Conservation (phyloP, 2,888 invertebrate species). For the Melanchra persicariae region DNA sequence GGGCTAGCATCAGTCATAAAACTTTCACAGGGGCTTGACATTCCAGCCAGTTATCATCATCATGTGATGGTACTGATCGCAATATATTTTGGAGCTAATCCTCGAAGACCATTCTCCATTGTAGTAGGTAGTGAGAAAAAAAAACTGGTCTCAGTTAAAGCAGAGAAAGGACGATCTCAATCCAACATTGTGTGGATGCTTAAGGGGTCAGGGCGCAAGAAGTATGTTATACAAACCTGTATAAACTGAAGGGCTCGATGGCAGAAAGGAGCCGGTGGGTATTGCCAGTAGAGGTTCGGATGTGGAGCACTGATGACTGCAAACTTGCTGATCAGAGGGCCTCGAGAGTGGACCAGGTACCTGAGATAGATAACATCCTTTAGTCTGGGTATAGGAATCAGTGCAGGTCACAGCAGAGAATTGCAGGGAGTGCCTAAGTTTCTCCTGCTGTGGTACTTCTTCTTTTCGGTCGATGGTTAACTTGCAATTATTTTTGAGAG, state of each 20-base stretch:
- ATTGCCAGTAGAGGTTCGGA: slow-evolving; percentile 87
- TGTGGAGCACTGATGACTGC: slow-evolving; percentile 85
- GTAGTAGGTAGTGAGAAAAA: background rate
- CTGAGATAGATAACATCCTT: slow-evolving; percentile 69
- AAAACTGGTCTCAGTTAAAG: background rate
- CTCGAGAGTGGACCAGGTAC: slow-evolving; percentile 85
- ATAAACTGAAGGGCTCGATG: slow-evolving; percentile 81
- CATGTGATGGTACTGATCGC: no score
- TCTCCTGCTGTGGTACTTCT: no score
- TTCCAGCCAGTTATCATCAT: no score
- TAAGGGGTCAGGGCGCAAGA: background rate
- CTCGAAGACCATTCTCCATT: no score
- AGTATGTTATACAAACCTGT: slow-evolving; percentile 74
- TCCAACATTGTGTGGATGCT: background rate
- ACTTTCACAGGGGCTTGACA: no score
- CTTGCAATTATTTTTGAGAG: no score
- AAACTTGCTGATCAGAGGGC: slow-evolving; percentile 80
- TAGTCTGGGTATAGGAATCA: background rate
- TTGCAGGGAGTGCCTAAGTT: no score
- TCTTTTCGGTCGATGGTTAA: no score
- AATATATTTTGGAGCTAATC: no score
- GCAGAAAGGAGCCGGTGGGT: slow-evolving; percentile 84
- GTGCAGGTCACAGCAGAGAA: background rate
- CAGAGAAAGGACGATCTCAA: background rate
- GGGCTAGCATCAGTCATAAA: no score